phyloP scores from a whole-genome alignment of 2,888 invertebrate species.

The Polylopha cassiicola region DNA sequence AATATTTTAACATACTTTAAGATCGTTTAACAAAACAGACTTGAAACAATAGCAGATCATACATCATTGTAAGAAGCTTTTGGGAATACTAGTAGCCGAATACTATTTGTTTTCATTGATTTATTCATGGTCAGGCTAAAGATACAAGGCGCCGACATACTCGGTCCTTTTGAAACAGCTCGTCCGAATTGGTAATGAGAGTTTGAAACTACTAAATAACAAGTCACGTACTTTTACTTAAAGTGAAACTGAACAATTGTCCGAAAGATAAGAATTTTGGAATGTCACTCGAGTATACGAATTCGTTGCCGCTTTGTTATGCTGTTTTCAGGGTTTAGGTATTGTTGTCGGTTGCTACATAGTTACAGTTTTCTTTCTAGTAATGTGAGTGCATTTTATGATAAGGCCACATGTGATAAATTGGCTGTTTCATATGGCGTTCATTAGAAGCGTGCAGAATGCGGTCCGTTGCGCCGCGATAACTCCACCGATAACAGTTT shows the following conservation, averaged over 20 bases:
- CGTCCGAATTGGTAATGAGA: slow-evolving; percentile 70
- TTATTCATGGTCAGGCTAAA: slow-evolving; percentile 70
- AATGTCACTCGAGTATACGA: slow-evolving; percentile 19
- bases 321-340: slow-evolving; percentile 4
- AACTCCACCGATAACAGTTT: slow-evolving; percentile 67
- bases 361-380: slow-evolving; percentile 24
- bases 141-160: slow-evolving; percentile 69
- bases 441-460: slow-evolving; percentile 75
- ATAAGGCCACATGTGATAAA: slow-evolving; percentile 74
- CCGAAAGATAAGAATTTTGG: slow-evolving; percentile 42
- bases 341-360: slow-evolving; percentile 41
- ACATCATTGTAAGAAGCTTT: slow-evolving; percentile 63
- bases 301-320: too few relatives aligned
- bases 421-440: slow-evolving; percentile 76
- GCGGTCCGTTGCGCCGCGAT: slow-evolving; percentile 72
- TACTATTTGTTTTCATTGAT: slow-evolving; percentile 77
- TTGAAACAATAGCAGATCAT: slow-evolving; percentile 67
- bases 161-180: slow-evolving; percentile 62
- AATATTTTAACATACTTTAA: slow-evolving; percentile 71
- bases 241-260: slow-evolving; percentile 60
- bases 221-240: slow-evolving; percentile 52
- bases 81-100: slow-evolving; percentile 72
- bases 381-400: slow-evolving; percentile 66
- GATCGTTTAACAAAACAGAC: slow-evolving; percentile 58
- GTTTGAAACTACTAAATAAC: slow-evolving; percentile 60